Conservation (phyloP, 2,888 invertebrate genomes). For the Drosophila barbarae region DNA sequence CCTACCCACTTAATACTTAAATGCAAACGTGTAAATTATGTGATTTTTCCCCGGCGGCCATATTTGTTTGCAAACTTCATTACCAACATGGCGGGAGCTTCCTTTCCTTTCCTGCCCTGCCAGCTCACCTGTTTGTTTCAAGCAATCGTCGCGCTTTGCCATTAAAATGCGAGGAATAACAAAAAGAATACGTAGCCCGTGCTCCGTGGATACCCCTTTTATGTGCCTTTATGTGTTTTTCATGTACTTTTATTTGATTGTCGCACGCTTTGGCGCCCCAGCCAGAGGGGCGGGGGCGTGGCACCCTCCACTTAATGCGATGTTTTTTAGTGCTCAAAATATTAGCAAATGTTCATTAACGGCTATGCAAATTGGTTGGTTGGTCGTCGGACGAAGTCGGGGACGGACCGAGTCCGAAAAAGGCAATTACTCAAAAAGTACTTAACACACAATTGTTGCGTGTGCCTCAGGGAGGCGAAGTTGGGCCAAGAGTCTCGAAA, state of each 20-base stretch:
- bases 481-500: background rate
- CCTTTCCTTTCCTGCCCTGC: conserved; percentile 44
- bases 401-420: conserved; percentile 37
- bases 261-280: conserved; percentile 67
- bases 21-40: conserved; percentile 74
- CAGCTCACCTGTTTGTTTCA: conserved; percentile 66
- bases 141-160: conserved; percentile 69
- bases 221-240: conserved; percentile 73
- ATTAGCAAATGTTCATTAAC: conserved; percentile 74
- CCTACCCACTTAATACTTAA: conserved; percentile 71
- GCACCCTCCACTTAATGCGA: conserved; percentile 53
- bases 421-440: conserved; percentile 64
- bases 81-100: conserved; percentile 71
- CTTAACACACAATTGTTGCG: conserved; percentile 63
- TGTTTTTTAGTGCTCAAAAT: conserved; percentile 70
- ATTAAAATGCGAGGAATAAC: conserved; percentile 54
- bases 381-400: conserved; percentile 50
- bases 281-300: background rate
- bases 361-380: conserved; percentile 66
- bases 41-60: conserved; percentile 75
- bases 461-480: conserved; percentile 9
- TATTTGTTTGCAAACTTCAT: conserved; percentile 74
- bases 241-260: conserved; percentile 74
- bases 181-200: conserved; percentile 21
- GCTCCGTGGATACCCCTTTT: conserved; percentile 60